Evolutionary conservation across 1,140 invertebrate genomes (phyloP), one percentile per base, ranked within the genome.

Genomic region (Sinonovacula constricta): DNA sequence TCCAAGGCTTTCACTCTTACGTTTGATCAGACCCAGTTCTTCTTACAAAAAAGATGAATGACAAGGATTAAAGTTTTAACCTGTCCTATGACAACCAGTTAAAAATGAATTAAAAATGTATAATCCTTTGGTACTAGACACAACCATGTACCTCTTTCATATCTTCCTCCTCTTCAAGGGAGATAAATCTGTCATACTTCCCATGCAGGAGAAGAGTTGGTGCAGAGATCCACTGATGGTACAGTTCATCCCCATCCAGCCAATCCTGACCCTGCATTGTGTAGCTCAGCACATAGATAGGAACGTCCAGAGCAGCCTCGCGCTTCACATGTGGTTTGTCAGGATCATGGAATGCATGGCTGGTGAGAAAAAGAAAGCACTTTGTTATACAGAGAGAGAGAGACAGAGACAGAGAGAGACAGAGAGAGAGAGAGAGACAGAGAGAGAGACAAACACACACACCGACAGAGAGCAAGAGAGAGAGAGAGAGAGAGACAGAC

Each of bases 131-230:
- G n/a, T n/a, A n/a, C n/a, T n/a, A n/a, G n/a, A n/a, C n/a, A n/a
- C n/a, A 0, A 28, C 15, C 63, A 60, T 90, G 90, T 88, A 94
- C 94, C 87, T 94, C 92, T 89, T 94, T 93, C 94, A 95, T 95
- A 89, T 95, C 94, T 83, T 94, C 93, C 90, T 95, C 94, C 82
- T 95, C 95, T 28, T 95, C 93, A 77, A 95, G 91, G 15, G 93
- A 93, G 14, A 95, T 93, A 57, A 93, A 92, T 68, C 93, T 93
- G 88, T 95, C 95, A 87, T 93, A 92, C 74, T 94, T 88, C 15
- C 95, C 95, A 85, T 95, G 94, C 49, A 95, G 92, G 10, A 95
- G 89, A 36, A 95, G 91, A n/a, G 94, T 94, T 30, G 94, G 94
- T 34, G 93, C 93, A 45, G 91, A 91, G 72, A 95, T 94, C 86